These are phyloP conservation scores for Philereme transversata DNA, from an alignment of 2,888 invertebrate genomes.

Conservation along the genomic window DNA sequence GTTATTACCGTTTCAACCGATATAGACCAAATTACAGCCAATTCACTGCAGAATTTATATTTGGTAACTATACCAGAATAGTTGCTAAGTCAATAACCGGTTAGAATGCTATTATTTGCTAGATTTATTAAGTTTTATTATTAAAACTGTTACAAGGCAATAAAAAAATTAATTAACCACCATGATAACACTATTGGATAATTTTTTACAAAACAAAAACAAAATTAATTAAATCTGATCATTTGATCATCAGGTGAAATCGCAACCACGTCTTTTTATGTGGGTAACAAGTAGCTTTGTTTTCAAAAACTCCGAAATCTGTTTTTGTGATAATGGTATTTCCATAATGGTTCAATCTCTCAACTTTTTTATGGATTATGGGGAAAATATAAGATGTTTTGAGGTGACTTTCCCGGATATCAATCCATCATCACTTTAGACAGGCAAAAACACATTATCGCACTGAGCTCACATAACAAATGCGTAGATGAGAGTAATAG, in stretches of 20 bases:
- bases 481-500: slow-evolving; percentile 3
- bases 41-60: background rate
- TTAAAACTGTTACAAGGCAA: no score
- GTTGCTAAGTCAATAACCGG: no score
- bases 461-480: slow-evolving; percentile 3
- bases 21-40: slow-evolving; percentile 6
- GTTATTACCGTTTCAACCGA: slow-evolving; percentile 11
- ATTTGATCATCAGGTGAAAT: no score
- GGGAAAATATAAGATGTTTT: slow-evolving; percentile 21
- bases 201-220: no score
- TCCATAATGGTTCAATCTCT: slow-evolving; percentile 22
- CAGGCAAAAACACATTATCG: slow-evolving; percentile 26
- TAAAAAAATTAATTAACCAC: no score
- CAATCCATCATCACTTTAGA: slow-evolving; percentile 26
- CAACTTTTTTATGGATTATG: slow-evolving; percentile 11
- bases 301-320: slow-evolving; percentile 7
- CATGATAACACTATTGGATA: no score
- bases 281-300: background rate
- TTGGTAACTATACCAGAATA: no score
- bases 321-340: slow-evolving; percentile 19
- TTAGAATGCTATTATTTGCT: no score
- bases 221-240: no score
- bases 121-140: no score
- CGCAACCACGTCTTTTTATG: no score
- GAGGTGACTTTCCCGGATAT: slow-evolving; percentile 17